Percentiles rank a stretch among this genome's conserved stretches.
phyloP scores from a whole-genome alignment of 2,113 vertebrate species.

The Perccottus glenii region DNA sequence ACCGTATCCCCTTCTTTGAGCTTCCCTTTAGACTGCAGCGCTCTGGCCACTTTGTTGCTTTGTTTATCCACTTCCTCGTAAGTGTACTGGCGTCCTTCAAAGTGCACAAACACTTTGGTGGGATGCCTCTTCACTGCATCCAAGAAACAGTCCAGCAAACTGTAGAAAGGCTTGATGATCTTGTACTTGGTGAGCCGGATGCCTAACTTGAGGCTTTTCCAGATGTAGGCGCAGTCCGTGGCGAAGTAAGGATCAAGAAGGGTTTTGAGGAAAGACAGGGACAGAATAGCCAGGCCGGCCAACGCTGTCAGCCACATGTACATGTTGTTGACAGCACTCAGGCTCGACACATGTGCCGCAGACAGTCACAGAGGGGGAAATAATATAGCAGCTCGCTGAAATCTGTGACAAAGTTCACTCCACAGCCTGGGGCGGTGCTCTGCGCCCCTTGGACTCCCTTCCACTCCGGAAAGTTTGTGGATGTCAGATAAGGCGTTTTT shows the following conservation, averaged over 20 bases:
- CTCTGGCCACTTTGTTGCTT: constrained; percentile 79
- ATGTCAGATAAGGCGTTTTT: constrained; percentile 20
- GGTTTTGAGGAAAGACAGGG: constrained; percentile 45
- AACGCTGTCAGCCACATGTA: constrained; percentile 54
- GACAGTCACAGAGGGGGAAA: not conserved
- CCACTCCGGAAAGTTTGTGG: constrained; percentile 24
- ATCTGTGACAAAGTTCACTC: constrained; percentile 62
- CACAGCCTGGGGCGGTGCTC: constrained; percentile 32
- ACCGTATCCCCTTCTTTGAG: constrained; percentile 78
- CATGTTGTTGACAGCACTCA: constrained; percentile 43
- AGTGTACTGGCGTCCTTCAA: constrained; percentile 68
- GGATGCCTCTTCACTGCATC: constrained; percentile 68
- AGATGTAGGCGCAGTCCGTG: constrained; percentile 63
- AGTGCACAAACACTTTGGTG: constrained; percentile 74
- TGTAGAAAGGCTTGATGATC: constrained; percentile 66
- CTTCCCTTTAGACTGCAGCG: constrained; percentile 60
- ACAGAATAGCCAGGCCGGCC: constrained; percentile 60
- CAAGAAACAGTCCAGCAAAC: constrained; percentile 79
- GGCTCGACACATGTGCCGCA: not conserved
- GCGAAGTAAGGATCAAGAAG: constrained; percentile 67
- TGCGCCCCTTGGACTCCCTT: constrained; percentile 31
- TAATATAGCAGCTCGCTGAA: not conserved
- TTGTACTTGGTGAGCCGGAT: constrained; percentile 46
- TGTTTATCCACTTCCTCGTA: constrained; percentile 75
- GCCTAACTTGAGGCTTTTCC: constrained; percentile 29